These are phyloP conservation scores for Luperina testacea DNA, from an alignment of 2,888 invertebrate genomes.

Conservation along the genomic window DNA sequence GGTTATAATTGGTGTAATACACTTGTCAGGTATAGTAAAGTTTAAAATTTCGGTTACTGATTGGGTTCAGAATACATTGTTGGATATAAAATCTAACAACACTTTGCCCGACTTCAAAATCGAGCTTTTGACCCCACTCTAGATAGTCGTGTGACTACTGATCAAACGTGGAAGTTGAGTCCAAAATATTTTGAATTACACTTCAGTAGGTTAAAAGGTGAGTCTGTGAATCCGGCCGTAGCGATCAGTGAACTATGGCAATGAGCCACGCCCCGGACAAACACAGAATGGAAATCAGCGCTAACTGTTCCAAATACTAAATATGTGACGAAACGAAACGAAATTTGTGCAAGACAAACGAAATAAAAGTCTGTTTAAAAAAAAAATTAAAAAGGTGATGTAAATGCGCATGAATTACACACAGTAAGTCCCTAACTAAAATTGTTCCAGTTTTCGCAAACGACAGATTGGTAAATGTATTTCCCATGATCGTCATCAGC, in stretches of 20 bases:
- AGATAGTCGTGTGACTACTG: not conserved
- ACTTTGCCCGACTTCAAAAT: not conserved
- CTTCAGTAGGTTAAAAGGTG: constrained; percentile 45
- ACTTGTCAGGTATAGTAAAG: not conserved
- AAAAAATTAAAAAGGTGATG: not conserved
- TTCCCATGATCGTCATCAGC: not conserved
- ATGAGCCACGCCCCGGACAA: constrained; percentile 51
- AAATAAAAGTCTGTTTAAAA: not conserved
- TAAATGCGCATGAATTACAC: not conserved
- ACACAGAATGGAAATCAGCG: constrained; percentile 41
- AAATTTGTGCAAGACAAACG: not conserved
- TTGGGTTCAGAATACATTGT: not conserved
- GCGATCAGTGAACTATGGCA: constrained; percentile 43
- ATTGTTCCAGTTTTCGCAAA: not conserved
- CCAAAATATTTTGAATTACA: constrained; percentile 36
- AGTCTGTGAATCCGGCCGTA: constrained; percentile 48
- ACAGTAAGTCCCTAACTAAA: not conserved
- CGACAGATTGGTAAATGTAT: not conserved
- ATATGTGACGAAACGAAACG: not conserved
- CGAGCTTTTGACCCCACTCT: not conserved
- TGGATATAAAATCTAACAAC: not conserved
- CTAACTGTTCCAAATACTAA: constrained; percentile 20
- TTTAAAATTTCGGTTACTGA: not conserved
- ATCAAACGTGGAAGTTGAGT: not conserved
- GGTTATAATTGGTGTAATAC: not conserved